Evolutionary conservation across 1,140 invertebrate genomes (phyloP).

Genomic region (Musca domestica): DNA sequence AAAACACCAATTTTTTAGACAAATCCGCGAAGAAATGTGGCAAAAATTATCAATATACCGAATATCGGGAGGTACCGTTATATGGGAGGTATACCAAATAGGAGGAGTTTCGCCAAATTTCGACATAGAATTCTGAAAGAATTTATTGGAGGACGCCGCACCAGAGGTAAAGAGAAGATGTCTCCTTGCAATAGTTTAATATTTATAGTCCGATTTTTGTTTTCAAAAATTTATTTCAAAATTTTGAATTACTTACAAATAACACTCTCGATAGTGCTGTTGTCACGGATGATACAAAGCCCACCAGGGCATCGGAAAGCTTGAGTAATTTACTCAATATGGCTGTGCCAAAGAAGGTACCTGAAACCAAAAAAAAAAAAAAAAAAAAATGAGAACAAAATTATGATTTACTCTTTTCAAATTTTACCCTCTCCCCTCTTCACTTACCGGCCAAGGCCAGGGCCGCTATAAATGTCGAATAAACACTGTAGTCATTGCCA

Average conservation of each 20-base stretch:
- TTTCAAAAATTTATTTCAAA: background rate
- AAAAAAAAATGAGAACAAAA: background rate
- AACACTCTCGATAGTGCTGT: constrained; percentile 41
- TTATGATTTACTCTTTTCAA: background rate
- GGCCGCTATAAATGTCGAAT: constrained; percentile 39
- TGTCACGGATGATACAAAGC: constrained; percentile 41
- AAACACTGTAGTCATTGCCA: constrained; percentile 47
- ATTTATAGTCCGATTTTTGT: no score
- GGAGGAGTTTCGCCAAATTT: no score
- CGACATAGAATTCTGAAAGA: no score
- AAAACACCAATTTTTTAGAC: no score
- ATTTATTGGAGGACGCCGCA: no score
- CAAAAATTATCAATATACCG: no score
- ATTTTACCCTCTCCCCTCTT: background rate
- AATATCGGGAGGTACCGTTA: no score
- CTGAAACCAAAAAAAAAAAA: constrained; percentile 28
- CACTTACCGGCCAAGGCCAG: constrained; percentile 30
- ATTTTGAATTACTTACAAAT: constrained; percentile 38
- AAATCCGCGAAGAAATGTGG: no score
- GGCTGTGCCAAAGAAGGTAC: constrained; percentile 49
- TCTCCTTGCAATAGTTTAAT: no score
- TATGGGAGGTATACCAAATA: no score
- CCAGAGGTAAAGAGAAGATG: no score
- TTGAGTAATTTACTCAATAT: constrained; percentile 49
- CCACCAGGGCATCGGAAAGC: constrained; percentile 46